Conservation (phyloP, 2,797 vertebrate genomes). For the Oophaga sylvatica region DNA sequence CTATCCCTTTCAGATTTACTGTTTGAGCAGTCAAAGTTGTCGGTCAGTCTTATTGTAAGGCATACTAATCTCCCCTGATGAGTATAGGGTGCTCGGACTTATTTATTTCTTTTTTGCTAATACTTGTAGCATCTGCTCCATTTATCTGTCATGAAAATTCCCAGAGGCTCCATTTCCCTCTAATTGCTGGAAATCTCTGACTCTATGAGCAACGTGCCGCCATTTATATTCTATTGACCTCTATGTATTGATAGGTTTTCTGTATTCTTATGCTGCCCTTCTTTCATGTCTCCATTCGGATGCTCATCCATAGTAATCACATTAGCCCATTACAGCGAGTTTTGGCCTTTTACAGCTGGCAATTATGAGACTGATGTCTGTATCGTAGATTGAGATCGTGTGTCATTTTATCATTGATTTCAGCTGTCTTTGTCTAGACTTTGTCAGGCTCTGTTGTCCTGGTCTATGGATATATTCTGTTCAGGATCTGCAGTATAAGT, state of each 20-base stretch:
- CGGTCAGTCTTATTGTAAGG: neutral
- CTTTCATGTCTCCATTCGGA: neutral
- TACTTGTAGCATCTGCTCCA: neutral
- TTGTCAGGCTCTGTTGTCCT: neutral
- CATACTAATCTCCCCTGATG: neutral
- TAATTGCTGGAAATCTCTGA: neutral
- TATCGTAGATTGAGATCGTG: neutral
- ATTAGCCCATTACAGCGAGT: neutral
- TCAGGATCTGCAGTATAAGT: neutral
- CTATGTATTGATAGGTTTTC: neutral
- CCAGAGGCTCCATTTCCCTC: neutral
- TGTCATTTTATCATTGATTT: neutral
- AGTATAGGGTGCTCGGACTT: neutral
- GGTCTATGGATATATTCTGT: neutral
- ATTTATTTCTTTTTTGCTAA: neutral
- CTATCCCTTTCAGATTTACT: neutral
- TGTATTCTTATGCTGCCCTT: neutral
- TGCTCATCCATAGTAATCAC: neutral
- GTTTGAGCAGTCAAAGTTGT: neutral
- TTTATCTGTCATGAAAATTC: neutral
- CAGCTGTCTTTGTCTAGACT: neutral
- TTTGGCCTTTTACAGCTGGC: constrained; percentile 17
- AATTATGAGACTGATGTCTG: neutral
- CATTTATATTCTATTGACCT: neutral
- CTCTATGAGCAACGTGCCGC: neutral